Evolutionary conservation across 2,113 vertebrate genomes (phyloP).

Genomic region (Girardinichthys multiradiatus): DNA sequence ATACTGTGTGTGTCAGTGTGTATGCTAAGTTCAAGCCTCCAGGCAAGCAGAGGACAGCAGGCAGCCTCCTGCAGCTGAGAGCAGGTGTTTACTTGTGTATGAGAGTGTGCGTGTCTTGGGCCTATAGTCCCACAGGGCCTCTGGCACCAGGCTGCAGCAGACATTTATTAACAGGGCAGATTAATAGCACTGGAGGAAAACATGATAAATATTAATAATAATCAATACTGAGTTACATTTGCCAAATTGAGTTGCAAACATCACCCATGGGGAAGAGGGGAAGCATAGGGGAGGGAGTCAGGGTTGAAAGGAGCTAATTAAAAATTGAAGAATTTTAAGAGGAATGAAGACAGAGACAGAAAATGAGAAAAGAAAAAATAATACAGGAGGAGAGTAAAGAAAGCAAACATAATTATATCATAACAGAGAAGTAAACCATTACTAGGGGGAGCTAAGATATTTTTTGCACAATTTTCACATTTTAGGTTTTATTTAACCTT

Average conservation of each 20-base stretch:
- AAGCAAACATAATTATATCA: not conserved
- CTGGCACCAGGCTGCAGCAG: slow-evolving; percentile 67
- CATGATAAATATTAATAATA: slow-evolving; percentile 95
- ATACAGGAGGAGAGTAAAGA: not conserved
- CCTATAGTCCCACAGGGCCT: slow-evolving; percentile 82
- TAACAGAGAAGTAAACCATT: not conserved
- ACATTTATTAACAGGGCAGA: slow-evolving; percentile 89
- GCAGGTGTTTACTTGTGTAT: slow-evolving; percentile 36
- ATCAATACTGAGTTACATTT: slow-evolving; percentile 89
- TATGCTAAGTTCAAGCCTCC: slow-evolving; percentile 46
- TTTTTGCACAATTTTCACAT: no score
- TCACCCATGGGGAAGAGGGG: slow-evolving; percentile 71
- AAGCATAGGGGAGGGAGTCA: not conserved
- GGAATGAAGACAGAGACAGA: not conserved
- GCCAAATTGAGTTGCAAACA: slow-evolving; percentile 82
- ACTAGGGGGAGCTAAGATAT: not conserved
- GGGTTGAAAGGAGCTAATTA: slow-evolving; percentile 7
- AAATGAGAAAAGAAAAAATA: not conserved
- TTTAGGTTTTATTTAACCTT: no score
- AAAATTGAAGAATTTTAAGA: slow-evolving; percentile 9
- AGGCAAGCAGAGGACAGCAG: slow-evolving; percentile 67
- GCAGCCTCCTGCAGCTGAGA: slow-evolving; percentile 61
- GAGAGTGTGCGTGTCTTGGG: slow-evolving; percentile 67
- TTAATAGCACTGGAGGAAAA: slow-evolving; percentile 88
- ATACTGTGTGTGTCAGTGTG: slow-evolving; percentile 25